Evolutionary conservation across 2,888 invertebrate genomes (phyloP).

Genomic region (Eupeodes latifasciatus): DNA sequence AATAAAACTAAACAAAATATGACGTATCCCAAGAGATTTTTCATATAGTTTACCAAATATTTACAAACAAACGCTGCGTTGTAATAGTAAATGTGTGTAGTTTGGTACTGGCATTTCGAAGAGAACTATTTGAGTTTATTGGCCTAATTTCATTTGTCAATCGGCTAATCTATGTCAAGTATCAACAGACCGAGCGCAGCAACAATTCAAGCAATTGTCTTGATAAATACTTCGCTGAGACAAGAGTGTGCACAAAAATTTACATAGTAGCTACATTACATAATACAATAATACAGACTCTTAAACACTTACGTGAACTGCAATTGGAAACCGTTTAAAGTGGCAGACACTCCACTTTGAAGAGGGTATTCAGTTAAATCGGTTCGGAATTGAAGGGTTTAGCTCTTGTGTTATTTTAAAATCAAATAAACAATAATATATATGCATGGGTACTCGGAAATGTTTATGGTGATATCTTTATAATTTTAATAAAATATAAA

Average conservation of each 20-base stretch:
- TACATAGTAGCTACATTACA: background rate
- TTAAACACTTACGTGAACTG: conserved; percentile 7
- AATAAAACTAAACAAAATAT: conserved; percentile 10
- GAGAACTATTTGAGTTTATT: conserved; percentile 21
- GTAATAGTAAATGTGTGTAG: background rate
- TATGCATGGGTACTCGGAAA: background rate
- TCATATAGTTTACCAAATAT: conserved; percentile 22
- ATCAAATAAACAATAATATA: background rate
- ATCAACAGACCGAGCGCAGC: background rate
- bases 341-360: conserved; percentile 20
- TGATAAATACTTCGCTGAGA: conserved; percentile 7
- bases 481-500: background rate
- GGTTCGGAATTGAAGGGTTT: conserved; percentile 22
- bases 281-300: background rate
- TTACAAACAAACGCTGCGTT: background rate
- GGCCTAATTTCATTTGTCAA: conserved; percentile 30
- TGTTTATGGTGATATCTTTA: background rate
- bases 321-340: background rate
- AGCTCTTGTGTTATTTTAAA: background rate
- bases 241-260: background rate
- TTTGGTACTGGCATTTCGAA: background rate
- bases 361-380: conserved; percentile 24
- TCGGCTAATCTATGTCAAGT: conserved; percentile 51
- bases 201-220: conserved; percentile 35
- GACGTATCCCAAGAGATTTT: conserved; percentile 5